Percentiles rank a stretch among this genome's conserved stretches.
phyloP scores from a whole-genome alignment of 2,113 vertebrate species.

The Conger conger region DNA sequence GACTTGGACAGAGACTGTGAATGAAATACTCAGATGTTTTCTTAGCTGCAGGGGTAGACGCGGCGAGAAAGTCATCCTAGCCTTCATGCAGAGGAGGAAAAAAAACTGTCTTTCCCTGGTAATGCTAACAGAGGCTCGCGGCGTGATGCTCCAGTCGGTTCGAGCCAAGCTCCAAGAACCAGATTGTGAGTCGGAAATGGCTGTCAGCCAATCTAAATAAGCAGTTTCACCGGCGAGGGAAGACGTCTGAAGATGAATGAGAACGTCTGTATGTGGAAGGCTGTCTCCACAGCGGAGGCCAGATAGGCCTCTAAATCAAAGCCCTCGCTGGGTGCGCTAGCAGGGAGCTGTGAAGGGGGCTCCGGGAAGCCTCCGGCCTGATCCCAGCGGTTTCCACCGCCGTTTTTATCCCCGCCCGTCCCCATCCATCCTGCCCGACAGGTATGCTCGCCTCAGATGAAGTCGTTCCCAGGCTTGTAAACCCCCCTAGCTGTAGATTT shows the following conservation, averaged over 20 bases:
- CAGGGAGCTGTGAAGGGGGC: not conserved
- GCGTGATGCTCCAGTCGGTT: conserved; percentile 44
- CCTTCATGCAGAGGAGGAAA: not conserved
- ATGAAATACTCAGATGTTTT: conserved; percentile 66
- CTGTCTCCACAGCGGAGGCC: conserved; percentile 30
- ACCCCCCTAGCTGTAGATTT: conserved; percentile 3
- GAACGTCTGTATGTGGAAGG: conserved; percentile 23
- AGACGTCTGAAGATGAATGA: conserved; percentile 34
- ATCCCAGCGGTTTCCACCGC: conserved; percentile 17
- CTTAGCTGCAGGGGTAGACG: conserved; percentile 12
- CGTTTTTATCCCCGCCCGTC: conserved; percentile 31
- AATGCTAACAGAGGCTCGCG: conserved; percentile 39
- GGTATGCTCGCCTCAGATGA: conserved; percentile 12
- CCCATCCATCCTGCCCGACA: conserved; percentile 12
- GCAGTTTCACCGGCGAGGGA: conserved; percentile 24
- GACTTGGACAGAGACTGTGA: conserved; percentile 46
- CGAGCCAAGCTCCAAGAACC: conserved; percentile 17
- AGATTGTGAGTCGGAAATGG: conserved; percentile 42
- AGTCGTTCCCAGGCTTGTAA: conserved; percentile 16
- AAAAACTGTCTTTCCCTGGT: conserved; percentile 1
- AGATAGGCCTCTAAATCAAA: conserved; percentile 49
- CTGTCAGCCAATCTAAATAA: conserved; percentile 41
- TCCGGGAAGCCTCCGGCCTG: not conserved
- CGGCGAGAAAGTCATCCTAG: not conserved
- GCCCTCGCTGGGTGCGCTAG: conserved; percentile 13